Evolutionary conservation across 1,140 invertebrate species (phyloP).

Genomic region (Ostrea denselamellosa): DNA sequence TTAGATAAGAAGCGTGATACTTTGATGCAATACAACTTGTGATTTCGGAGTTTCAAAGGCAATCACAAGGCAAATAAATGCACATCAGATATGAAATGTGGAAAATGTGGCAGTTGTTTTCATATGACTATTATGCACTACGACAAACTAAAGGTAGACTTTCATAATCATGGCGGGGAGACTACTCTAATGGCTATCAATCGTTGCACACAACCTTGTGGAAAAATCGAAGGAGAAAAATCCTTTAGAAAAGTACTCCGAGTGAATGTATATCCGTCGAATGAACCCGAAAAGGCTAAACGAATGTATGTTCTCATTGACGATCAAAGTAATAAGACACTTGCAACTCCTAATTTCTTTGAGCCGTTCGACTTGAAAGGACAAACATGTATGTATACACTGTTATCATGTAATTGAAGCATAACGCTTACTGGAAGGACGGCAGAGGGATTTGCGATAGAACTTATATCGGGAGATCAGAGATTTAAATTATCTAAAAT

Average conservation of each 20-base stretch:
- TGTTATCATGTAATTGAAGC: conserved; percentile 22
- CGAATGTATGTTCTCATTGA: conserved; percentile 44
- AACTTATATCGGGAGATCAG: not conserved
- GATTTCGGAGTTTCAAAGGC: conserved; percentile 40
- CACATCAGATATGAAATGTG: no score
- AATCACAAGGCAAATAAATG: no score
- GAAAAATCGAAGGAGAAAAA: not conserved
- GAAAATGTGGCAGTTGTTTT: no score
- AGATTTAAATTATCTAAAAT: no score
- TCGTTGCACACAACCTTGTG: conserved; percentile 23
- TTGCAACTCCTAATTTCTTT: conserved; percentile 37
- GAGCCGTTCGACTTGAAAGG: not conserved
- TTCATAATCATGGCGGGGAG: conserved; percentile 26
- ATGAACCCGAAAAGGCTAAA: not conserved
- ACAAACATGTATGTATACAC: not conserved
- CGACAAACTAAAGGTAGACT: no score
- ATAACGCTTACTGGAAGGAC: not conserved
- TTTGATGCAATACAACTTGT: conserved; percentile 3
- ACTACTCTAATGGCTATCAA: not conserved
- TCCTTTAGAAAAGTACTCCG: conserved; percentile 40
- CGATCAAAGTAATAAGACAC: conserved; percentile 50
- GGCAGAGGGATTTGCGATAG: not conserved
- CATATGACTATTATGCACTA: no score
- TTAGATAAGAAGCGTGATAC: not conserved
- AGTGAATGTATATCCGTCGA: conserved; percentile 31